Base-by-base conservation (phyloP, 1,140 invertebrate genomes). In the Adoxophyes honmai region DNA sequence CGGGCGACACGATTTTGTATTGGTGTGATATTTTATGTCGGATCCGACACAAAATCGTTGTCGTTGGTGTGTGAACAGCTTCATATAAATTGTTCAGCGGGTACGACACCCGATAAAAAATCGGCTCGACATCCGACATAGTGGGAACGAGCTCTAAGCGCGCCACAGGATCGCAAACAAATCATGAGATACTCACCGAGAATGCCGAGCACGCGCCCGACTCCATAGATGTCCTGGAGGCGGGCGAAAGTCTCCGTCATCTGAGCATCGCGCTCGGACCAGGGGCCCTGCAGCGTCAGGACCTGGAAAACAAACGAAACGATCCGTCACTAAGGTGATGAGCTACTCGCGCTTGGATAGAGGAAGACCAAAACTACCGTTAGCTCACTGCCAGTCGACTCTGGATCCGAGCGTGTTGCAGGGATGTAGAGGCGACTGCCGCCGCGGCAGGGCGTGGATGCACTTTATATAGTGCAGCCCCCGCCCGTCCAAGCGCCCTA, bases 191-290 rank as follows among this genome's bases (percentile, higher is more conserved):
- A 57, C 37, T 60, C 81, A 67, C 90, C 91, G 62, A 92, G 62
- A 16, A 92, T 90, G 1, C 91, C 91, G 8, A 92, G 64, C 1
- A 92, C 90, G 33, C 86, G 73, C 0, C 91, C 91, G 4, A 77
- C 66, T 0, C 91, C 91, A 60, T 91, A 91, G 11, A 90, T 89
- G 36, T 89, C 88, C 60, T 91, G 68, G 0, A 91, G 84, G 14
- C 91, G 78, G 1, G 89, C 88, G 63, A 89, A 92, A 10, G 88
- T 89, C 52, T 90, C 82, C 14, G 91, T 84, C 68, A 92, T 88
- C 75, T 91, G 89, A 0, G 85, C 84, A 44, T 92, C 91, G 18
- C 91, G 84, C 63, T 91, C 90, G 5, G 90, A 91, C 69, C 81
- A 87, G 10, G 86, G 87, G 0, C 91, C 91, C 63, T 90, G 87